A percentile compares a stretch with the other conserved stretches of the same genome.
phyloP scores from a whole-genome alignment of 2,888 invertebrate genomes.

The Apoderus coryli region DNA sequence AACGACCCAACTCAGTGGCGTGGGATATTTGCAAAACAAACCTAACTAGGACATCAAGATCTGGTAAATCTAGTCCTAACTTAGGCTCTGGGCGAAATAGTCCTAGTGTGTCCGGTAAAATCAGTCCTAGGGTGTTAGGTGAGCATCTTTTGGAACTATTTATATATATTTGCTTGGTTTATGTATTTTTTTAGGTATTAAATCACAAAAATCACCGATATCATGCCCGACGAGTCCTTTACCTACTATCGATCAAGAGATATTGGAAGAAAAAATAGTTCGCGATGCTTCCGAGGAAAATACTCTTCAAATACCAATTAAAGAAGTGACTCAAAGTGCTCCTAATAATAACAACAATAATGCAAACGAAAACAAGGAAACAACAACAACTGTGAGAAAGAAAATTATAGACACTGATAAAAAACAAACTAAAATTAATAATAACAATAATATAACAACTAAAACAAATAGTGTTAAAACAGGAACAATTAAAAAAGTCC shows the following conservation, averaged over 20 bases:
- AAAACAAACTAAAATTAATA: no score
- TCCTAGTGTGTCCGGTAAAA: slow-evolving; percentile 43
- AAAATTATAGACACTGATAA: no score
- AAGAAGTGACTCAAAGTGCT: no score
- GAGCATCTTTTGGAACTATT: slow-evolving; percentile 19
- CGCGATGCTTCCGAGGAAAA: no score
- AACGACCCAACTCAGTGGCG: slow-evolving; percentile 77
- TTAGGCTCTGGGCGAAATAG: slow-evolving; percentile 43
- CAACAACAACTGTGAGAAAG: slow-evolving; percentile 5
- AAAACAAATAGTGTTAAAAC: slow-evolving; percentile 3
- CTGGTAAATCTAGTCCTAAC: slow-evolving; percentile 34
- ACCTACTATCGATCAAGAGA: slow-evolving; percentile 31
- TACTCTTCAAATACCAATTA: no score
- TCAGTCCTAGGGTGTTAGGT: slow-evolving; percentile 43
- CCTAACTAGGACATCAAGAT: slow-evolving; percentile 27
- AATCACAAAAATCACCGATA: slow-evolving; percentile 16
- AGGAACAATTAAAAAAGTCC: no score
- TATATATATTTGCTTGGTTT: no score
- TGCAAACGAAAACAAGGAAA: slow-evolving; percentile 6
- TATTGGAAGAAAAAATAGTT: slow-evolving; percentile 29
- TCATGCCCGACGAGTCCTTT: slow-evolving; percentile 33
- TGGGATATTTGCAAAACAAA: slow-evolving; percentile 92
- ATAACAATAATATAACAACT: no score
- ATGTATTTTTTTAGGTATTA: slow-evolving; percentile 11
- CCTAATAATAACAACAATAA: no score